Evolutionary conservation across 2,113 vertebrate species (phyloP).

Genomic region (Oreochromis tanganicae): DNA sequence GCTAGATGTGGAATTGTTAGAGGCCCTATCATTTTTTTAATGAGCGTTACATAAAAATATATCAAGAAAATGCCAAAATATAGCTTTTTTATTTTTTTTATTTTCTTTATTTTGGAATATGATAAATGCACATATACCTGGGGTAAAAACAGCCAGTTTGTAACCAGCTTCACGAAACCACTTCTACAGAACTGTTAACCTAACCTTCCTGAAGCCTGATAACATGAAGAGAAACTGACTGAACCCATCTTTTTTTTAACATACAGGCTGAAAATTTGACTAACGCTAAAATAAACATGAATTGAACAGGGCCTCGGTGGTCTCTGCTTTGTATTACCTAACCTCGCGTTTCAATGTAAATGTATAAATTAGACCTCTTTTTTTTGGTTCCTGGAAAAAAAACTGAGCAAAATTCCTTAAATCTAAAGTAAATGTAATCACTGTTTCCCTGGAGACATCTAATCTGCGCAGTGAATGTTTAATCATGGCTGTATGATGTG

Average conservation of each 20-base stretch:
- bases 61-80: not conserved
- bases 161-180: not conserved
- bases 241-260: not conserved
- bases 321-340: not conserved
- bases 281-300: not conserved
- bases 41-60: not conserved
- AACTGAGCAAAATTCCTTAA: not conserved
- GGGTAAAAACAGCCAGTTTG: not conserved
- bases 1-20: not conserved
- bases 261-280: not conserved
- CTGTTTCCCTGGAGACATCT: not conserved
- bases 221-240: not conserved
- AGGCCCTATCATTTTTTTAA: not conserved
- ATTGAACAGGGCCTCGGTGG: not conserved
- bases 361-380: not conserved
- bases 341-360: not conserved
- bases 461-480: conserved; percentile 47
- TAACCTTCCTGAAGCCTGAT: not conserved
- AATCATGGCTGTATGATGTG: conserved; percentile 42
- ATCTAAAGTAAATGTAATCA: conserved; percentile 20
- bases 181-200: no score
- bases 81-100: not conserved
- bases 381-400: not conserved
- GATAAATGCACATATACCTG: not conserved
- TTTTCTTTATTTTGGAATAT: not conserved